Base-by-base conservation (phyloP, 2,888 invertebrate species). In the Epirrita christyi region DNA sequence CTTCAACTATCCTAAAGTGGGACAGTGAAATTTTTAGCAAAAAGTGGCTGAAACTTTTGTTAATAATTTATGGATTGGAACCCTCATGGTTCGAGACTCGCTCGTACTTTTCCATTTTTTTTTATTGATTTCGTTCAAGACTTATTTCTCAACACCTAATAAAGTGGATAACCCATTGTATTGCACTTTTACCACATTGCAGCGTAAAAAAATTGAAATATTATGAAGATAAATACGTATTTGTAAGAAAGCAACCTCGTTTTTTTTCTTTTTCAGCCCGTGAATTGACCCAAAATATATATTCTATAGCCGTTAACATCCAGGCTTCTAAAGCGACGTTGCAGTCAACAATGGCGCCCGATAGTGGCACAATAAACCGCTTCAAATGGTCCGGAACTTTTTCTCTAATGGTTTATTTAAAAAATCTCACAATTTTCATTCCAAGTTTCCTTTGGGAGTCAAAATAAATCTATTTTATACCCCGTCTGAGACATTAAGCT, bases 371-470 rank as follows among this genome's bases (percentile, higher is more conserved):
- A 86, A 88, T 90, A 86, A 85, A 86, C 86, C 85, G 84, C 86
- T 83, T 86, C 82, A 87, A 90, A 90, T 88, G 88, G 88, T 72
- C 81, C 86, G 88, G 88, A 89, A 90, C 89, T 90, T 91, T 89
- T 89, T 88, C 86, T 87, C 80, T 88, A 88, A 88, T 88, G 88
- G 86, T 90, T 90, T 89, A 88, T 90, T 91, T 89, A 88, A 88
- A 88, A 84, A 89, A 89, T 88, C 85, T 82, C 80, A 84, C 85
- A 86, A 82, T 89, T 90, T 88, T 86, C 86, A 88, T 87, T 88
- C 80, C 77, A 81, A 85, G 80, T 86, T 86, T 86, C 83, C 85
- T 86, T 84, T 78, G 74, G 78, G 79, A 79, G 76, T 68, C 72
- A 68, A 61, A 58, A 88, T 91, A 91, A 89, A 91, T 88, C 88